phyloP scores from a whole-genome alignment of 2,888 invertebrate species.

The Nezara viridula region DNA sequence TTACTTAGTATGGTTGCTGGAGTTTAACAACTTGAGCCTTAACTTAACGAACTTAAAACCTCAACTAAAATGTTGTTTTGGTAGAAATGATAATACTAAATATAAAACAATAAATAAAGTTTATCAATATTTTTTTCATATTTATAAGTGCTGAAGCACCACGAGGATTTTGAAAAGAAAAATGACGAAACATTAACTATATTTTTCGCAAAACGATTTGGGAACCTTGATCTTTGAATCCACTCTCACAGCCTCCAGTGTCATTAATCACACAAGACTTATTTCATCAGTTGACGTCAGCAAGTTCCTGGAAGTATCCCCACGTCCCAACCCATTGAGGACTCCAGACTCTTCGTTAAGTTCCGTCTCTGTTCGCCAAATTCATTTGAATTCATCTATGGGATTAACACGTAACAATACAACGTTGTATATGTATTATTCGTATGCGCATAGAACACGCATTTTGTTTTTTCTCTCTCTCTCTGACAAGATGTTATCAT shows the following conservation, averaged over 20 bases:
- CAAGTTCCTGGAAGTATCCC: neutral
- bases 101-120: no score
- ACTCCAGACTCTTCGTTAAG: neutral
- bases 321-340: neutral
- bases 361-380: neutral
- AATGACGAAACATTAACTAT: neutral
- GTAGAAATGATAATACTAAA: no score
- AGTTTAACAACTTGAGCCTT: no score
- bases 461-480: no score
- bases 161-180: neutral
- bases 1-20: no score
- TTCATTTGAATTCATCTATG: neutral
- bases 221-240: neutral
- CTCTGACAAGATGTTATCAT: no score
- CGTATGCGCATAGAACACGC: no score
- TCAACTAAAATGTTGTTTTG: no score
- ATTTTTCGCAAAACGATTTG: neutral
- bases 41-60: no score
- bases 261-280: neutral
- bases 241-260: neutral
- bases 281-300: neutral
- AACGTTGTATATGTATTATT: no score
- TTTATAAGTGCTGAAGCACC: no score
- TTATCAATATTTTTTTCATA: no score
- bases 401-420: neutral